Conservation (phyloP, 2,113 vertebrate species). For the Psephotus haematonotus region DNA sequence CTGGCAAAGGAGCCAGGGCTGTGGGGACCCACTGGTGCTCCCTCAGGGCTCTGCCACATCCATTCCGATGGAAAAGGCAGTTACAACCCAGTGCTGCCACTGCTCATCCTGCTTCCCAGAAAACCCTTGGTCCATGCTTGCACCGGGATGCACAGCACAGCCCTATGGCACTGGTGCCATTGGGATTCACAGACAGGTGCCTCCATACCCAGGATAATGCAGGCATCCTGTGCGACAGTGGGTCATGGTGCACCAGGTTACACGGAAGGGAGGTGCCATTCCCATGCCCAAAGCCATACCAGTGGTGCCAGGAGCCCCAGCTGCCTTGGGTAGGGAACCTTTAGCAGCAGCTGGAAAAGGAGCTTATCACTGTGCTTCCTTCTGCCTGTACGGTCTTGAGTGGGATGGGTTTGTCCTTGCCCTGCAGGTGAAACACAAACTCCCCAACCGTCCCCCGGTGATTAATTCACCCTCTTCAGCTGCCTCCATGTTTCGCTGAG, state of each 20-base stretch:
- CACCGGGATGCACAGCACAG: rapidly evolving
- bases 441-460: conserved; percentile 13
- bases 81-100: rapidly evolving
- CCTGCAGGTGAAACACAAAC: conserved; percentile 13
- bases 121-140: background rate
- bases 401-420: background rate
- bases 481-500: background rate
- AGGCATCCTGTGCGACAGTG: rapidly evolving
- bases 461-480: conserved; percentile 41
- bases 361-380: background rate
- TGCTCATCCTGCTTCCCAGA: background rate
- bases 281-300: rapidly evolving
- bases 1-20: background rate
- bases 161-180: rapidly evolving
- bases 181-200: background rate
- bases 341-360: background rate
- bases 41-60: background rate
- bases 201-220: rapidly evolving
- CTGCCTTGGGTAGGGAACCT: background rate
- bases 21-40: background rate
- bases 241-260: rapidly evolving
- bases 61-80: background rate
- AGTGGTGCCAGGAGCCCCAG: background rate
- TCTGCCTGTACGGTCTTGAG: conserved; percentile 48
- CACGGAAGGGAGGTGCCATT: background rate